phyloP scores from a whole-genome alignment of 2,888 invertebrate genomes.

The Dascillus cervinus region DNA sequence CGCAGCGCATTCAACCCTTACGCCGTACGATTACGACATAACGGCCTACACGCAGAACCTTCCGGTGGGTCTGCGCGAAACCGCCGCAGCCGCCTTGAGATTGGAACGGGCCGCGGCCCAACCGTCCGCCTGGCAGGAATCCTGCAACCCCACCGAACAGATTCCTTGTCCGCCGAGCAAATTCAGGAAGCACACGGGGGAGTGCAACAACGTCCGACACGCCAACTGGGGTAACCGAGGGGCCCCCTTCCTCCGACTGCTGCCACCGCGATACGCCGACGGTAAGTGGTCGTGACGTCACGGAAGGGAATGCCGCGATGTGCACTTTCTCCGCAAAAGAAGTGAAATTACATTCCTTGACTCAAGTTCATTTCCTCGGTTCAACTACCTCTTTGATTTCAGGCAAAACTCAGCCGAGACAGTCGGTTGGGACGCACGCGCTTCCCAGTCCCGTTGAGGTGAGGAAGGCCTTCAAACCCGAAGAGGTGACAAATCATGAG shows the following conservation, averaged over 20 bases:
- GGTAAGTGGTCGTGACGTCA: too few relatives aligned
- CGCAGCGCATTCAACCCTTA: constrained; percentile 3
- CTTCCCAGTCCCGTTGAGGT: constrained; percentile 56
- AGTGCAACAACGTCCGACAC: constrained; percentile 84
- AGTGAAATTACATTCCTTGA: too few relatives aligned
- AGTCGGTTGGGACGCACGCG: constrained; percentile 48
- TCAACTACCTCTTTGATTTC: constrained; percentile 13
- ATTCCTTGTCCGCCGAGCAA: constrained; percentile 73
- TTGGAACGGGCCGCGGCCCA: constrained; percentile 23
- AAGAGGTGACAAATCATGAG: constrained; percentile 55
- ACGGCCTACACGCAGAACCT: constrained; percentile 33
- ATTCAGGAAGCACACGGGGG: constrained; percentile 72
- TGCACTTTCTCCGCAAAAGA: too few relatives aligned
- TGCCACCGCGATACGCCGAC: constrained; percentile 67
- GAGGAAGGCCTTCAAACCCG: constrained; percentile 50
- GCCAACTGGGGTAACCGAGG: constrained; percentile 77
- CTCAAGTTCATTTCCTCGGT: too few relatives aligned
- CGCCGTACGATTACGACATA: constrained; percentile 26
- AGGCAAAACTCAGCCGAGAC: constrained; percentile 46
- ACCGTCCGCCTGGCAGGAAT: constrained; percentile 23
- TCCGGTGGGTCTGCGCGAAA: constrained; percentile 33
- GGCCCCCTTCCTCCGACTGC: constrained; percentile 64
- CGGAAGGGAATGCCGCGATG: too few relatives aligned
- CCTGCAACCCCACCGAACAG: constrained; percentile 41
- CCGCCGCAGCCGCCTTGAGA: constrained; percentile 31